Percentiles rank a stretch among this genome's conserved stretches.
Conservation (phyloP, 1,140 invertebrate genomes). For the Sipha flava region DNA sequence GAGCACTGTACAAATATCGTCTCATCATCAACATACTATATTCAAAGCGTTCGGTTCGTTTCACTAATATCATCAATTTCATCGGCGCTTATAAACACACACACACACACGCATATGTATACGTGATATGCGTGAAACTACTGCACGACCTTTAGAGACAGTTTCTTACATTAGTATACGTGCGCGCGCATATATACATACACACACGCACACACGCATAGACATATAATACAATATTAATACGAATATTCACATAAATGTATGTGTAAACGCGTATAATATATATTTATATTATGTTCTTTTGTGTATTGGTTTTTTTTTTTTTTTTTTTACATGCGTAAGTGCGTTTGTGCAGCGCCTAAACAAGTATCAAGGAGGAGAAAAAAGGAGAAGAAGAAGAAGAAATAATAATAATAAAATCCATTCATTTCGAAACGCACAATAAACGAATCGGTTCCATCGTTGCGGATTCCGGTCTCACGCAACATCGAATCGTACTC, state of each 20-base stretch:
- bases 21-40: no score
- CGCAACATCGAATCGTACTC: conserved; percentile 23
- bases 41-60: conserved; percentile 16
- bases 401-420: no score
- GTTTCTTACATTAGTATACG: neutral
- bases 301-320: no score
- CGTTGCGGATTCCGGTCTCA: conserved; percentile 30
- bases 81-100: neutral
- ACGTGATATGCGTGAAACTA: neutral
- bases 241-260: no score
- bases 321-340: no score
- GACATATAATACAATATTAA: no score
- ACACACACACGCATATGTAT: neutral
- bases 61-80: neutral
- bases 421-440: conserved; percentile 10
- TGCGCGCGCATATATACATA: neutral
- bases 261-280: no score
- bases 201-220: neutral
- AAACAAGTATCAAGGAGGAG: no score
- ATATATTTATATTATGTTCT: no score
- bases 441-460: conserved; percentile 31
- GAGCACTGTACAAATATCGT: conserved; percentile 1
- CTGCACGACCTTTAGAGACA: neutral
- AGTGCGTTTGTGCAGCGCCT: no score
- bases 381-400: no score